A percentile compares a stretch with the other conserved stretches of the same genome.
Evolutionary conservation across 2,888 invertebrate species (phyloP).

Genomic region (Schrankia costaestrigalis): DNA sequence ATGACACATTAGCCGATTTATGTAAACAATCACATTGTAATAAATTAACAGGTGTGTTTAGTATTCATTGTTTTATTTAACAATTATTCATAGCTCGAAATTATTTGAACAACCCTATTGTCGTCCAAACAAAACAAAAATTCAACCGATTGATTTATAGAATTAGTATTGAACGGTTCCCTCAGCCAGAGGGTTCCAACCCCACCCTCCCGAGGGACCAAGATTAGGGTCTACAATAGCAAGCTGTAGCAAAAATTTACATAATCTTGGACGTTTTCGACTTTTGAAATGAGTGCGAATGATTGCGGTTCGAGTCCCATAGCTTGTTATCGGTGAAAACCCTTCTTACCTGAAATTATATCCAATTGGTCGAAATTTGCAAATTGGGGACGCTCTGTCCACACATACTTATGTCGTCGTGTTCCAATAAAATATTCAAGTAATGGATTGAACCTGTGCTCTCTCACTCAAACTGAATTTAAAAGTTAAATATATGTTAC

Average conservation of each 20-base stretch:
- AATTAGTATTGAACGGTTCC: slow-evolving; percentile 51
- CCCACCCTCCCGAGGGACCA: slow-evolving; percentile 34
- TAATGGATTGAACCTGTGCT: slow-evolving; percentile 15
- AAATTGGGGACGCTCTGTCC: slow-evolving; percentile 1
- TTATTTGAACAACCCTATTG: slow-evolving; percentile 8
- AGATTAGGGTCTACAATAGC: slow-evolving; percentile 53
- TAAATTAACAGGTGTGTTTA: not conserved
- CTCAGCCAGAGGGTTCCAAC: slow-evolving; percentile 21
- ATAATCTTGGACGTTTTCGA: slow-evolving; percentile 41
- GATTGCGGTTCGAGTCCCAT: slow-evolving; percentile 26
- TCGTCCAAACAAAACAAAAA: not conserved
- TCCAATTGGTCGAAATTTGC: not conserved
- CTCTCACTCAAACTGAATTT: slow-evolving; percentile 2
- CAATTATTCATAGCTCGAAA: not conserved
- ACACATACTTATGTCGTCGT: slow-evolving; percentile 1
- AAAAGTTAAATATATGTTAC: no score
- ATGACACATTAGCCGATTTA: no score
- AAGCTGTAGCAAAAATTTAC: slow-evolving; percentile 55
- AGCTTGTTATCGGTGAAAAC: slow-evolving; percentile 22
- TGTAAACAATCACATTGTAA: no score
- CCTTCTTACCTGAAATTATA: slow-evolving; percentile 20
- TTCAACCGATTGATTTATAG: slow-evolving; percentile 45
- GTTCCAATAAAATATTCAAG: slow-evolving; percentile 21
- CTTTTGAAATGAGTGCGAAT: slow-evolving; percentile 28
- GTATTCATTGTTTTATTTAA: no score